Base-by-base conservation (phyloP, 2,888 invertebrate genomes). In the Melolontha melolontha region DNA sequence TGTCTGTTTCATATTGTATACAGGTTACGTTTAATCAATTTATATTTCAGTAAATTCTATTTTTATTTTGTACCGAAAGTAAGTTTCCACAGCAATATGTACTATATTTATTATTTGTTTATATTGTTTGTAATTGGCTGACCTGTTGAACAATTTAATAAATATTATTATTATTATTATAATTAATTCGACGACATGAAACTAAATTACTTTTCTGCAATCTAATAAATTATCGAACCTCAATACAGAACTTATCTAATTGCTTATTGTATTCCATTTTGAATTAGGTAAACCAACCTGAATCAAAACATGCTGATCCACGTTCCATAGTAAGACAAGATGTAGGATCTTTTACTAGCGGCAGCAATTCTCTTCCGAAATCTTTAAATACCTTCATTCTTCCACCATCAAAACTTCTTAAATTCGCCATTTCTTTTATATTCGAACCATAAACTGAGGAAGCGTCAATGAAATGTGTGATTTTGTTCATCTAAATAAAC, bases 371-470 rank as follows among this genome's bases (percentile, higher is more conserved):
- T 52, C 90, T 84, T 0, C 90, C 90, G 71, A 87, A 90, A 77
- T 92, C 89, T 34, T 87, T 84, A 72, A 92, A 90, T 71, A 88
- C 87, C 62, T 86, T 86, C 72, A 94, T 79, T 34, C 86, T 82
- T 0, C 93, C 93, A 2, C 86, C 87, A 1, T 84, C 84, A 52
- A 89, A 87, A 34, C 85, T 87, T 54, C 92, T 83, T 12, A 94
- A 78, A 1, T 86, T 81, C 0, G 83, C 79, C 4, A 88, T 82
- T 66, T 89, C 87, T 57, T 88, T 86, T 0, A 84, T 78, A 40
- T 87, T 87, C 6, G 90, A 91, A 0, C 94, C 93, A 76, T 94
- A 94, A 0, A 93, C 85, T 5, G 89, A 87, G 0, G 94, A 94
- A 0, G 89, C 89, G 77, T 94, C 94, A 2, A 90, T 79, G 73